Conservation (phyloP, 2,797 vertebrate species). For the Potorous gilbertii region DNA sequence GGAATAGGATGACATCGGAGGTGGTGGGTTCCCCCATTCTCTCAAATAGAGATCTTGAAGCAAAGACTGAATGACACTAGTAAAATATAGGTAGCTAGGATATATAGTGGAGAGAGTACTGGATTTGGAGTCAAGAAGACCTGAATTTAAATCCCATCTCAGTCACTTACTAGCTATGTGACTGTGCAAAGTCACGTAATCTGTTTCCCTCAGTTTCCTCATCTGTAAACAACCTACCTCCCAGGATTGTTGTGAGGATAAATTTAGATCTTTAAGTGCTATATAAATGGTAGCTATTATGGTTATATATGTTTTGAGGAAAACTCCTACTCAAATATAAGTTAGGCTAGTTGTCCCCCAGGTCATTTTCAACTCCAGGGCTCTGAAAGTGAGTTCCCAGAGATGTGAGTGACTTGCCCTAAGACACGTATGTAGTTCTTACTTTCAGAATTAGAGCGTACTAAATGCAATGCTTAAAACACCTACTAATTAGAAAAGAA, state of each 20-base stretch:
- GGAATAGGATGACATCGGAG: not conserved
- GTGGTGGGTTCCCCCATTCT: not conserved
- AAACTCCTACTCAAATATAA: not conserved
- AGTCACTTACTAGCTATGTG: not conserved
- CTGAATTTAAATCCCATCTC: not conserved
- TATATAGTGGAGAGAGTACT: not conserved
- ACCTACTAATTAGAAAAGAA: not conserved
- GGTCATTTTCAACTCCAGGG: not conserved
- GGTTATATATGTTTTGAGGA: not conserved
- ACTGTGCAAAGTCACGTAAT: not conserved
- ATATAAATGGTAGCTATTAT: not conserved
- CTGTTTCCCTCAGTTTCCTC: not conserved
- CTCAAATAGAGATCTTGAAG: not conserved
- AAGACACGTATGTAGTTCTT: not conserved
- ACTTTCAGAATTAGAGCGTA: not conserved
- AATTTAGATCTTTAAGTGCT: not conserved
- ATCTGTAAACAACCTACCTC: not conserved
- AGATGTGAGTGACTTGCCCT: not conserved
- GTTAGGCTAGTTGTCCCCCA: not conserved
- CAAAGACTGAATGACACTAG: not conserved
- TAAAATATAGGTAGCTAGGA: not conserved
- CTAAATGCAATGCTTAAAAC: not conserved
- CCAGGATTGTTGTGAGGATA: not conserved
- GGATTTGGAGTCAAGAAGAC: not conserved
- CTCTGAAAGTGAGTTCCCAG: not conserved